A percentile compares a stretch with the other conserved stretches of the same genome.
These are phyloP conservation scores for Peromyscus polionotus DNA, from an alignment of 2,113 vertebrate genomes.

Conservation along the genomic window DNA sequence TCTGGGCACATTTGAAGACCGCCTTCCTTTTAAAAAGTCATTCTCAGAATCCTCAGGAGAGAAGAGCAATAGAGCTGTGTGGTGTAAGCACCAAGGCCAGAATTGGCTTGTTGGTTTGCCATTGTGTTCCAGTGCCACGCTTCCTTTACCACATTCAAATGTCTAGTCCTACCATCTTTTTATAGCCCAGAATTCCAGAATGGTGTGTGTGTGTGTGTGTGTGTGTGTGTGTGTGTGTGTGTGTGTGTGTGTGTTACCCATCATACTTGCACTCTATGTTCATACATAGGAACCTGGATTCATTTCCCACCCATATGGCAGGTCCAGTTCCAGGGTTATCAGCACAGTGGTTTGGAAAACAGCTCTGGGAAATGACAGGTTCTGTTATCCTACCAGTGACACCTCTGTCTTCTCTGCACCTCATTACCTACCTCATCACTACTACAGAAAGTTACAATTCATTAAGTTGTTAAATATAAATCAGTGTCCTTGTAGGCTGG, in stretches of 20 bases:
- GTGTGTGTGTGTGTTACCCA: background rate
- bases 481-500: background rate
- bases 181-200: background rate
- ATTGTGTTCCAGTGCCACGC: background rate
- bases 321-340: background rate
- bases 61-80: background rate
- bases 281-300: background rate
- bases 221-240: background rate
- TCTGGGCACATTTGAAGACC: background rate
- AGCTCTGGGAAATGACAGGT: background rate
- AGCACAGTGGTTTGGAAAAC: slow-evolving; percentile 17
- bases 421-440: background rate
- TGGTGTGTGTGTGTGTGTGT: background rate
- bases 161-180: background rate
- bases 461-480: slow-evolving; percentile 6
- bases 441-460: background rate
- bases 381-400: background rate
- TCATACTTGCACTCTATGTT: background rate
- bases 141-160: background rate
- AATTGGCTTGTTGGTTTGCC: background rate
- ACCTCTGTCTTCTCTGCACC: background rate
- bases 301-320: background rate
- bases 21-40: background rate
- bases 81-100: background rate
- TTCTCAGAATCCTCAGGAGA: background rate